Evolutionary conservation across 2,113 vertebrate genomes (phyloP).

Genomic region (Pao palembangensis): DNA sequence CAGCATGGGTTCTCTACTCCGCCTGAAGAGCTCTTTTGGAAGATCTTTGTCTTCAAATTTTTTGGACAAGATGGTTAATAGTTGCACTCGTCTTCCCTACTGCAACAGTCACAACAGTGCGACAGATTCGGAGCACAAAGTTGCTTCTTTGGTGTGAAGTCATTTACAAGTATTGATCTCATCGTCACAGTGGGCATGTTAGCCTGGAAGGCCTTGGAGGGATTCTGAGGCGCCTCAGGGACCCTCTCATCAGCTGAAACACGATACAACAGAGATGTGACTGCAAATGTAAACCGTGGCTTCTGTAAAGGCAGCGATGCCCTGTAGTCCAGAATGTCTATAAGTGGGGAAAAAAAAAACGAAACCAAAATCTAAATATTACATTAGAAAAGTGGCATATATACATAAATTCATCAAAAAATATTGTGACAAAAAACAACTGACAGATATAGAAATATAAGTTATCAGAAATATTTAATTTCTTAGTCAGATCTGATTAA

Average conservation of each 20-base stretch:
- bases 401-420: too few relatives aligned
- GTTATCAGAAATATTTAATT: too few relatives aligned
- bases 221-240: slow-evolving; percentile 69
- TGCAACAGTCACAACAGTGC: slow-evolving; percentile 52
- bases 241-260: slow-evolving; percentile 61
- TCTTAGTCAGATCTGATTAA: too few relatives aligned
- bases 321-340: too few relatives aligned
- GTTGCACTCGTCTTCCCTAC: slow-evolving; percentile 31
- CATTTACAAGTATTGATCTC: slow-evolving; percentile 78
- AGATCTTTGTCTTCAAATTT: slow-evolving; percentile 8
- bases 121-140: slow-evolving; percentile 64
- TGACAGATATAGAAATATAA: too few relatives aligned
- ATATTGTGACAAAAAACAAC: too few relatives aligned
- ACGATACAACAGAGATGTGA: slow-evolving; percentile 60
- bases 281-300: slow-evolving; percentile 52
- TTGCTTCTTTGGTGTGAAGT: slow-evolving; percentile 70
- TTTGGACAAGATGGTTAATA: not conserved
- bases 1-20: too few relatives aligned
- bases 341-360: too few relatives aligned
- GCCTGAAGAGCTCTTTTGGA: too few relatives aligned
- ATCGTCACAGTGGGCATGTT: slow-evolving; percentile 72
- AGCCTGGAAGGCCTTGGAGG: slow-evolving; percentile 71
- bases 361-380: too few relatives aligned
- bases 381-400: too few relatives aligned
- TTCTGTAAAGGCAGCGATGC: slow-evolving; percentile 3